Base-by-base conservation (phyloP, 2,888 invertebrate species). In the Drosophila falleni region DNA sequence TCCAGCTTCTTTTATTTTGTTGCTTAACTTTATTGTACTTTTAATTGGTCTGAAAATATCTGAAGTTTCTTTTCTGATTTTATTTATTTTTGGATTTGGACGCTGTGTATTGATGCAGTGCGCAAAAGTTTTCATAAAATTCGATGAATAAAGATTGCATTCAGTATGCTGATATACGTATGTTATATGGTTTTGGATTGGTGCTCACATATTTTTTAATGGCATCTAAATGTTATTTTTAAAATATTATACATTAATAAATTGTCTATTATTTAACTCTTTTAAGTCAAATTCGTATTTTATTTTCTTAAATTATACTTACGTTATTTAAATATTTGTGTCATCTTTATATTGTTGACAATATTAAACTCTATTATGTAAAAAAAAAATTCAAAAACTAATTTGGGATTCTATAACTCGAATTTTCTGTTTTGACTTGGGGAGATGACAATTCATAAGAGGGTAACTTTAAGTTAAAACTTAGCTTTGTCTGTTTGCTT, bases 1-100 rank as follows among this genome's bases (percentile, higher is more conserved):
- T 74, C 46, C 54, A 60, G 49, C 61, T 35, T 64, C 50, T 44
- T n/a, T 39, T 31, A 13, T 53, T 46, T 54, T 56, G 54, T 35
- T 76, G 55, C 33, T 58, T 56, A 85, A 85, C 72, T 84, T 85
- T 77, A 59, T 67, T 67, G 67, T 68, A 68, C 80, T 78, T 80
- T 85, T 83, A 85, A 83, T 83, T 83, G 81, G 79, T 71, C 77
- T 74, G 50, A 50, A 67, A 65, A 68, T 68, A 74, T 53, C 54
- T 62, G 23, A 68, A 76, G 71, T 76, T 76, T 73, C 44, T 56
- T 63, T 63, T 61, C 62, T 60, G 69, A 64, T 80, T 60, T 78
- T 71, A 58, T 58, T 71, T 61, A 61, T 56, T 55, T 54, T 59
- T 53, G n/a, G 16, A 33, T 63, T 62, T 58, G 51, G 11, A 39